phyloP scores from a whole-genome alignment of 2,888 invertebrate genomes.

The Parascotia fuliginaria region DNA sequence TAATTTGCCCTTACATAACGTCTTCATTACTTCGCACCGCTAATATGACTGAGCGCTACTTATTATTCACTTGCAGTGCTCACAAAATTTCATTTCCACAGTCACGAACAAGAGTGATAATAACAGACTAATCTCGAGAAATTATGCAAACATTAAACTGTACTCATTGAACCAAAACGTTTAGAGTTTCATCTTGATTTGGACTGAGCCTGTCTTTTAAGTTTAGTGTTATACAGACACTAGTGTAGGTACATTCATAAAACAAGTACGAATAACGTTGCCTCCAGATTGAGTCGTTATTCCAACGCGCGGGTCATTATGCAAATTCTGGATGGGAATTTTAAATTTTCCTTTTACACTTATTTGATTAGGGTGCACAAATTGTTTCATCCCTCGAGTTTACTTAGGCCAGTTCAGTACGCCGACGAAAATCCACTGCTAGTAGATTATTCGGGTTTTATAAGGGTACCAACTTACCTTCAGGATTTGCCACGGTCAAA shows the following conservation, averaged over 20 bases:
- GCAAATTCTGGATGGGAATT: slow-evolving; percentile 67
- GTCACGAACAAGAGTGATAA: slow-evolving; percentile 33
- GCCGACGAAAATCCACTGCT: slow-evolving; percentile 44
- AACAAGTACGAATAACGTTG: slow-evolving; percentile 48
- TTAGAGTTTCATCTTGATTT: not conserved
- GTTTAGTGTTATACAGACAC: not conserved
- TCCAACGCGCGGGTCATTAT: slow-evolving; percentile 61
- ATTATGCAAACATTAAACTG: slow-evolving; percentile 22
- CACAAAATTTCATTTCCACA: slow-evolving; percentile 29
- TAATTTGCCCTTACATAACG: slow-evolving; percentile 33
- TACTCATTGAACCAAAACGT: slow-evolving; percentile 11
- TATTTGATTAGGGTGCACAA: slow-evolving; percentile 77
- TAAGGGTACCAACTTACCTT: slow-evolving; percentile 41
- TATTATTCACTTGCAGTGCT: slow-evolving; percentile 33
- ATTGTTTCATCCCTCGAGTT: slow-evolving; percentile 70
- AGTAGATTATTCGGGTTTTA: slow-evolving; percentile 51
- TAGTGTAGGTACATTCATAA: slow-evolving; percentile 41
- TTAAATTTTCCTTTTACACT: slow-evolving; percentile 69
- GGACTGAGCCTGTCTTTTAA: not conserved
- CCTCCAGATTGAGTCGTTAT: slow-evolving; percentile 69
- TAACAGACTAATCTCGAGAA: slow-evolving; percentile 21
- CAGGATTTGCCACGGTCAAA: slow-evolving; percentile 42
- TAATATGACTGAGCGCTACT: slow-evolving; percentile 33
- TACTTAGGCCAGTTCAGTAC: slow-evolving; percentile 54
- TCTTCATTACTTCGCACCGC: slow-evolving; percentile 29